Percentiles rank a stretch among this genome's conserved stretches.
Conservation (phyloP, 2,113 vertebrate genomes). For the Poicephalus meyeri region DNA sequence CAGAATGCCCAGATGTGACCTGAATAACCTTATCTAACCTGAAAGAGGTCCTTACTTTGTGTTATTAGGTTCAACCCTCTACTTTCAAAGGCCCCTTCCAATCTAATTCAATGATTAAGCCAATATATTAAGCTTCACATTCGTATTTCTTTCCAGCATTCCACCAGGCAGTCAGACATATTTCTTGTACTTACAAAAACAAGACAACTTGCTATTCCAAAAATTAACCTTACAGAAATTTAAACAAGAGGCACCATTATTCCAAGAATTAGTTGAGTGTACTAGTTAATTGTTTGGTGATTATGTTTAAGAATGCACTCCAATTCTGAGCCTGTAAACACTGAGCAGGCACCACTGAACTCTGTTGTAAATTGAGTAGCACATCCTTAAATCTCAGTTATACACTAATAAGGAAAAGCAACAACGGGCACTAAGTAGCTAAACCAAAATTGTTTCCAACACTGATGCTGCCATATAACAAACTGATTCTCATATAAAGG, state of each 20-base stretch:
- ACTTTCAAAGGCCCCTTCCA: neutral
- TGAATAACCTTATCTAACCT: neutral
- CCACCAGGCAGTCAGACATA: neutral
- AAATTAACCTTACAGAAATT: neutral
- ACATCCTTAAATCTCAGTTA: neutral
- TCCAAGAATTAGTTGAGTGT: neutral
- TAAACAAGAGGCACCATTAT: neutral
- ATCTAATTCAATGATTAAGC: neutral
- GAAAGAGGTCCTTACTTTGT: neutral
- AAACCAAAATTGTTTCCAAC: neutral
- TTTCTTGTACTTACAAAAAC: neutral
- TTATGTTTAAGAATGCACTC: neutral
- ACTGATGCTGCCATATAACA: neutral
- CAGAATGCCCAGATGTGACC: neutral
- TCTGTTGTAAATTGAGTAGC: neutral
- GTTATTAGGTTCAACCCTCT: neutral
- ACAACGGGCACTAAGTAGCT: neutral
- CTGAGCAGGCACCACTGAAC: neutral
- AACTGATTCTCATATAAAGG: neutral
- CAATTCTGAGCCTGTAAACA: neutral
- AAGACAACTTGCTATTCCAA: neutral
- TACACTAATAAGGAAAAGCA: neutral
- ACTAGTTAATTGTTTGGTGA: neutral
- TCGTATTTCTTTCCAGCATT: neutral
- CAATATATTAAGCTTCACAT: neutral